These are phyloP conservation scores for Chaunax sp. DNA, from an alignment of 2,797 vertebrate species.

Conservation along the genomic window DNA sequence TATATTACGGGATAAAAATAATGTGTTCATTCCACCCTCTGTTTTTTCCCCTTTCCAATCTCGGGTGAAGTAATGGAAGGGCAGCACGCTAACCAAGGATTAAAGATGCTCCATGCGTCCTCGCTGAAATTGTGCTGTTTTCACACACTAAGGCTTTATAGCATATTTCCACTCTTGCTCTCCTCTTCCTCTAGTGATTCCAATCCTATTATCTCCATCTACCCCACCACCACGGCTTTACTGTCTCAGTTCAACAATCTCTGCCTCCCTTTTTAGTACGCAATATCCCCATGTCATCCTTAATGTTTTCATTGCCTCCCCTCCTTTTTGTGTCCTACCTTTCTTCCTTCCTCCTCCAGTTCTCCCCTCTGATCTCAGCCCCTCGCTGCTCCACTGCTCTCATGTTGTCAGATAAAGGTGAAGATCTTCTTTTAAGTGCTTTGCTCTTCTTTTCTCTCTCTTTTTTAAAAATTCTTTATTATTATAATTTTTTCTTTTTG, in stretches of 20 bases:
- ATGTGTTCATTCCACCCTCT: conserved; percentile 35
- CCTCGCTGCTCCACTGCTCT: conserved; percentile 57
- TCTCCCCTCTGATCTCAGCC: conserved; percentile 46
- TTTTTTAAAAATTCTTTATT: conserved; percentile 10
- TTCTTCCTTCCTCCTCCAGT: conserved; percentile 33
- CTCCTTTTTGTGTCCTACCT: conserved; percentile 17
- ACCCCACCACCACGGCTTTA: conserved; percentile 26
- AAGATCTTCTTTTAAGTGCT: conserved; percentile 65
- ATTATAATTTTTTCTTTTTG: too few species aligned
- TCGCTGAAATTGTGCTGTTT: conserved; percentile 54
- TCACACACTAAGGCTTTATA: conserved; percentile 42
- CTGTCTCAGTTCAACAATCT: conserved; percentile 46
- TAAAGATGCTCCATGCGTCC: conserved; percentile 58
- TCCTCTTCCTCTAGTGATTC: conserved; percentile 57
- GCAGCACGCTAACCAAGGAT: conserved; percentile 60
- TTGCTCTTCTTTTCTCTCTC: conserved; percentile 60
- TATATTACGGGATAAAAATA: conserved; percentile 45
- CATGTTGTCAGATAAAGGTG: conserved; percentile 76
- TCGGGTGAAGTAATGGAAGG: conserved; percentile 33
- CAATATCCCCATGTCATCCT: conserved; percentile 48
- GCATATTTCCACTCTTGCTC: conserved; percentile 43
- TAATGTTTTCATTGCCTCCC: conserved; percentile 44
- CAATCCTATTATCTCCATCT: conserved; percentile 43
- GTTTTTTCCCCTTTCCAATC: background rate
- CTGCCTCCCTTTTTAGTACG: conserved; percentile 42